A percentile compares a stretch with the other conserved stretches of the same genome.
phyloP scores from a whole-genome alignment of 2,113 vertebrate species.

The Odocoileus virginianus region DNA sequence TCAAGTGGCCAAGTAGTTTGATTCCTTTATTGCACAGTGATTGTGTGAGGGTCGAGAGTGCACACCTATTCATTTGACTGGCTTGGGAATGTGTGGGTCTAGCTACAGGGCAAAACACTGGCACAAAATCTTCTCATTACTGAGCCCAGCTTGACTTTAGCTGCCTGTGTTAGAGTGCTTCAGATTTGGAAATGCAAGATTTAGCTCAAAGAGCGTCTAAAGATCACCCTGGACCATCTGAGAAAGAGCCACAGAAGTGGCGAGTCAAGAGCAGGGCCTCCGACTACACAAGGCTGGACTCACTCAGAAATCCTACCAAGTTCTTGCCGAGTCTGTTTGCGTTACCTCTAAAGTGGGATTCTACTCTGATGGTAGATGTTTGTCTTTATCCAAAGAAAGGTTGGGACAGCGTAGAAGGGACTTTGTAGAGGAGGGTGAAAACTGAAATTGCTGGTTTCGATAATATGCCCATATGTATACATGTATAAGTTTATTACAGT shows the following conservation, averaged over 20 bases:
- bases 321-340: accelerated
- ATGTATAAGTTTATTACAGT: neutral
- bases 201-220: neutral
- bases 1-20: neutral
- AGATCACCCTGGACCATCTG: neutral
- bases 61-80: neutral
- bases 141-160: neutral
- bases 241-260: neutral
- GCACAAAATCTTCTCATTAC: too few species aligned
- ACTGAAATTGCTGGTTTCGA: neutral
- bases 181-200: neutral
- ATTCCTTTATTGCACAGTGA: neutral
- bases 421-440: neutral
- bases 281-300: neutral
- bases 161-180: accelerated
- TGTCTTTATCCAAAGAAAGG: neutral
- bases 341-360: neutral
- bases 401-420: neutral
- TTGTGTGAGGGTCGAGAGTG: neutral
- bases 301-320: too few species aligned
- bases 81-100: too few species aligned
- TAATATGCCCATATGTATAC: neutral
- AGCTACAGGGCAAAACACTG: neutral
- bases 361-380: neutral
- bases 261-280: neutral